These are phyloP conservation scores for Apteryx owenii DNA, from an alignment of 2,113 vertebrate species.

Conservation along the genomic window DNA sequence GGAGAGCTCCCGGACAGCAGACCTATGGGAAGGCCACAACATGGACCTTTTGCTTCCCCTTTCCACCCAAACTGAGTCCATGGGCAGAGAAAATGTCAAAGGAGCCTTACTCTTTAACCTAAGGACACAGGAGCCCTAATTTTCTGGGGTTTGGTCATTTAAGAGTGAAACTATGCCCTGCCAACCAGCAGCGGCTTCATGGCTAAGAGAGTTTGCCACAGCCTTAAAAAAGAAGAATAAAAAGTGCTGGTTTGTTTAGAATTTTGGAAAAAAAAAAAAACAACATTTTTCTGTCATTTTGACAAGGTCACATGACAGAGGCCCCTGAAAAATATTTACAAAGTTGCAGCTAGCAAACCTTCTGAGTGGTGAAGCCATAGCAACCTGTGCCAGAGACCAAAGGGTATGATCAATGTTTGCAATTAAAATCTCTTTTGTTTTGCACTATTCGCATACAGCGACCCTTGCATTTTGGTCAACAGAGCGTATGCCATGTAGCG, in stretches of 20 bases:
- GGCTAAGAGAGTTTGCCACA: not conserved
- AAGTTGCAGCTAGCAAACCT: not conserved
- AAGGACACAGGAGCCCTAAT: not conserved
- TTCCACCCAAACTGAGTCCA: slow-evolving; percentile 29
- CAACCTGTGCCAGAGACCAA: not conserved
- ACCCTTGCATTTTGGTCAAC: not conserved
- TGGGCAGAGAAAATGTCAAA: not conserved
- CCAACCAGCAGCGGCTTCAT: not conserved
- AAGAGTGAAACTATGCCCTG: not conserved
- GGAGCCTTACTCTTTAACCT: not conserved
- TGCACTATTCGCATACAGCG: not conserved
- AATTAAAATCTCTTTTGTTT: slow-evolving; percentile 51
- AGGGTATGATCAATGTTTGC: not conserved
- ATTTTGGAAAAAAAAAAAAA: not conserved
- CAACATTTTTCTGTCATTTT: not conserved
- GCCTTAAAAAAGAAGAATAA: not conserved
- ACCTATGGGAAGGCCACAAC: not conserved
- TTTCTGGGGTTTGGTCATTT: not conserved
- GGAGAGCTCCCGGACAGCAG: slow-evolving; percentile 10
- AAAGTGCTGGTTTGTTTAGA: not conserved
- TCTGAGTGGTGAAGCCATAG: not conserved
- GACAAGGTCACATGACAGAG: not conserved
- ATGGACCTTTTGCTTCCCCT: slow-evolving; percentile 26
- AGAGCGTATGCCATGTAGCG: not conserved
- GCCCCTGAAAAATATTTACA: not conserved